Percentiles rank a stretch among this genome's conserved stretches.
These are phyloP conservation scores for Dendrocopos noguchii DNA, from an alignment of 2,113 vertebrate genomes.

Conservation along the genomic window DNA sequence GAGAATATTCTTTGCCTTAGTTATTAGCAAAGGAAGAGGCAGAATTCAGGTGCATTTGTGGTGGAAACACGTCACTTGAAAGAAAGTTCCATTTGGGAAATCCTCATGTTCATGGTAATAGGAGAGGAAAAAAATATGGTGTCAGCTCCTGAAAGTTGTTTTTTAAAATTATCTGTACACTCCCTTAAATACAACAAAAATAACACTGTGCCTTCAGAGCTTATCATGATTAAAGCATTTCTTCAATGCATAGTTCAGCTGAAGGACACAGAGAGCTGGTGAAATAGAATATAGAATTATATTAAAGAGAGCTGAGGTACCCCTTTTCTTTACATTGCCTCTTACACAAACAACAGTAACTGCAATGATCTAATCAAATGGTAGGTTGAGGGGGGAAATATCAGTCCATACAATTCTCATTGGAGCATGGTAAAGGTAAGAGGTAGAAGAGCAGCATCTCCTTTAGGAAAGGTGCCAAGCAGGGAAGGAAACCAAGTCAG, in stretches of 20 bases:
- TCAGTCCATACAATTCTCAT: rapidly evolving
- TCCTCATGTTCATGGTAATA: background rate
- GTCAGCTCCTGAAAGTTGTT: background rate
- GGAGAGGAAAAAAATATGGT: background rate
- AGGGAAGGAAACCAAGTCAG: background rate
- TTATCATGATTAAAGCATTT: background rate
- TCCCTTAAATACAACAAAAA: background rate
- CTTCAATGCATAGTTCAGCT: background rate
- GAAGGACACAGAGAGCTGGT: background rate
- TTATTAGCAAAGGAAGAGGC: background rate
- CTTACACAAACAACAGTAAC: background rate
- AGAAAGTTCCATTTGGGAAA: background rate
- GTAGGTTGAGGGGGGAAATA: background rate
- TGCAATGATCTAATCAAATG: background rate
- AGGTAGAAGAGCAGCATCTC: background rate
- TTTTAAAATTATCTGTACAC: background rate
- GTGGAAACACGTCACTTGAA: background rate
- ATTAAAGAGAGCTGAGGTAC: background rate
- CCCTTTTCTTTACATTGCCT: background rate
- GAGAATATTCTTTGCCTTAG: background rate
- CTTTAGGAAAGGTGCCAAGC: background rate
- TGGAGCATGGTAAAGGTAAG: background rate
- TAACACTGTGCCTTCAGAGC: background rate
- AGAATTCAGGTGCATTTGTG: background rate
- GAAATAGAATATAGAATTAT: background rate